phyloP scores from a whole-genome alignment of 2,113 vertebrate species.

The Paratilapia polleni region DNA sequence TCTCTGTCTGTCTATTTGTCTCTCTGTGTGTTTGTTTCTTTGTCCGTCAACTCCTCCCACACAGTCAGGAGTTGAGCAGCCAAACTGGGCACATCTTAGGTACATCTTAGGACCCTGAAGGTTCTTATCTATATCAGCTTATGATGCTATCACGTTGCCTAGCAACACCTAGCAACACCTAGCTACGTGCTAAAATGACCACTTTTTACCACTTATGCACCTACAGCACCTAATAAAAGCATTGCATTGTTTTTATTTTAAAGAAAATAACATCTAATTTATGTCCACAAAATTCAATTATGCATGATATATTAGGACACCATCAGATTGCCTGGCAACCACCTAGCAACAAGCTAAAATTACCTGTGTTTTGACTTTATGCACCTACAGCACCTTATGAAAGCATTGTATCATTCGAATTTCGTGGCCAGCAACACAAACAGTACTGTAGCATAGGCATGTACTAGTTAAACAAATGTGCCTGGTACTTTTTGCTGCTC shows the following conservation, averaged over 20 bases:
- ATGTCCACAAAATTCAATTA: neutral
- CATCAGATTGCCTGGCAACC: neutral
- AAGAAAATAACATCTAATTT: neutral
- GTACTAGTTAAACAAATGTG: neutral
- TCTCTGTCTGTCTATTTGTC: too few species aligned
- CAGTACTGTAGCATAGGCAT: neutral
- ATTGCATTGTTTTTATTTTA: neutral
- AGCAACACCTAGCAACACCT: neutral
- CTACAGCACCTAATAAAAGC: neutral
- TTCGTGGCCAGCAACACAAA: neutral
- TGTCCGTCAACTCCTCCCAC: too few species aligned
- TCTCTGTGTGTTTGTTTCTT: too few species aligned
- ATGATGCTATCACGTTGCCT: neutral
- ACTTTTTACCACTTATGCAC: neutral
- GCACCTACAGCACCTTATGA: neutral
- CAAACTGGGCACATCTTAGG: neutral
- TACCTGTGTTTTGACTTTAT: neutral
- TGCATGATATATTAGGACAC: neutral
- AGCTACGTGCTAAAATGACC: neutral
- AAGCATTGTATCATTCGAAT: neutral
- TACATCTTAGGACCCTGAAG: neutral
- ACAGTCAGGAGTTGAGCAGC: too few species aligned
- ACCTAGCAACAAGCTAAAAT: neutral
- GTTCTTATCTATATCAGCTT: neutral
- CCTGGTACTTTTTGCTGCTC: neutral